phyloP scores from a whole-genome alignment of 1,140 invertebrate species.

The Dreissena polymorpha region DNA sequence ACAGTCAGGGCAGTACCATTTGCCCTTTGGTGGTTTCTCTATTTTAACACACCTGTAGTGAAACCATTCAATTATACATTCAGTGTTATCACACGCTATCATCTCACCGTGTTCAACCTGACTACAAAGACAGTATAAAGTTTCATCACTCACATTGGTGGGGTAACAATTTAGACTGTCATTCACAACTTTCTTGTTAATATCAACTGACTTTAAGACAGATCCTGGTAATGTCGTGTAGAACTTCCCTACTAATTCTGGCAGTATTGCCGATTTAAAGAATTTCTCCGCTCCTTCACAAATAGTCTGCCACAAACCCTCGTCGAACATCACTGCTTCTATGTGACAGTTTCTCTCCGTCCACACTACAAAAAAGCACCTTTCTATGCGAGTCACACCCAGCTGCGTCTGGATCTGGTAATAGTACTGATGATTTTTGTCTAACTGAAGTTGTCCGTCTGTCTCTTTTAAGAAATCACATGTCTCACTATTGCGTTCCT shows the following conservation, averaged over 20 bases:
- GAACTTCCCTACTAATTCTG: slow-evolving; percentile 31
- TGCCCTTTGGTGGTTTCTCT: slow-evolving; percentile 10
- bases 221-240: slow-evolving; percentile 10
- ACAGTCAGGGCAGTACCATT: slow-evolving; percentile 39
- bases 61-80: slow-evolving; percentile 34
- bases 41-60: slow-evolving; percentile 36
- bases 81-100: slow-evolving; percentile 20
- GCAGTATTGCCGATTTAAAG: slow-evolving; percentile 5
- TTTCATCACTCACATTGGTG: neutral
- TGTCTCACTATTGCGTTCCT: neutral
- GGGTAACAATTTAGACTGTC: neutral
- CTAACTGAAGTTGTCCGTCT: neutral
- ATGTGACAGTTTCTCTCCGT: slow-evolving; percentile 4
- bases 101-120: slow-evolving; percentile 18
- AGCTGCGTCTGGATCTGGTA: slow-evolving; percentile 21
- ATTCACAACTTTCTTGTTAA: neutral
- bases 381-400: neutral
- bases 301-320: neutral
- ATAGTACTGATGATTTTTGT: slow-evolving; percentile 11
- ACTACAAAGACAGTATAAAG: slow-evolving; percentile 11
- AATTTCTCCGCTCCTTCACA: slow-evolving; percentile 1
- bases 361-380: slow-evolving; percentile 26
- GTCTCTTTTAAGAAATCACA: neutral
- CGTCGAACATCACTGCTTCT: slow-evolving; percentile 8
- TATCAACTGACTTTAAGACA: neutral